Evolutionary conservation across 92 coral and sea anemone genomes (phyloP), one percentile per base, ranked within the genome.

Genomic region (Phenganax subtilis): DNA sequence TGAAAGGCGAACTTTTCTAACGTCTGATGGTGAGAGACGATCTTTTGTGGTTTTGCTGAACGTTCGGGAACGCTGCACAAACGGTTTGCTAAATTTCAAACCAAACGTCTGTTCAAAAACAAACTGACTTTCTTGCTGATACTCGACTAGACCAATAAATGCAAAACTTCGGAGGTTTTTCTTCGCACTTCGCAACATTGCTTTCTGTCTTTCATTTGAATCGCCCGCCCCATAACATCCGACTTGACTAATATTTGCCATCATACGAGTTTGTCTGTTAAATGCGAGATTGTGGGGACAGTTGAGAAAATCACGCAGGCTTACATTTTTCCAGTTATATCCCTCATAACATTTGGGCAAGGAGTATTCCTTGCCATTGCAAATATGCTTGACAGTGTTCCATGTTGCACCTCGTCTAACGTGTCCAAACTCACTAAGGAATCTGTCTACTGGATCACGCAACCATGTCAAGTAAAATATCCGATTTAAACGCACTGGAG

Each of bases 201-300:
- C 82, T 52, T n/a, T 78, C 57, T 78, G 72, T 61, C 51, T 37
- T 27, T 78, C 82, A 14, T 44, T 51, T 37, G 60, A 61, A 78
- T 47, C 72, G 27, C 65, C 81, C 14, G 25, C 9, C 12, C 44
- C 82, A 78, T 78, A 78, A 52, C 82, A 78, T 51, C 82, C 82
- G 58, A 78, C 67, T 51, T 65, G 20, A 16, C 82, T 78, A 65
- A 78, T 78, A 27, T 78, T 53, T 6, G 82, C 82, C 30, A 78
- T 52, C 82, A 78, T 78, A 6, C 82, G 82, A 8, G 82, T 78
- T 78, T 78, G 82, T 78, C 82, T 78, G 82, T 78, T 78, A 37
- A 62, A 61, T 9, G 82, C 82, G 27, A 78, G 20, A 52, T 78
- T 78, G 67, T 78, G 17, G 6, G 82, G 56, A 64, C 82, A 78